These are phyloP conservation scores for Drosophila murphyi DNA, from an alignment of 1,140 invertebrate species.

Conservation along the genomic window DNA sequence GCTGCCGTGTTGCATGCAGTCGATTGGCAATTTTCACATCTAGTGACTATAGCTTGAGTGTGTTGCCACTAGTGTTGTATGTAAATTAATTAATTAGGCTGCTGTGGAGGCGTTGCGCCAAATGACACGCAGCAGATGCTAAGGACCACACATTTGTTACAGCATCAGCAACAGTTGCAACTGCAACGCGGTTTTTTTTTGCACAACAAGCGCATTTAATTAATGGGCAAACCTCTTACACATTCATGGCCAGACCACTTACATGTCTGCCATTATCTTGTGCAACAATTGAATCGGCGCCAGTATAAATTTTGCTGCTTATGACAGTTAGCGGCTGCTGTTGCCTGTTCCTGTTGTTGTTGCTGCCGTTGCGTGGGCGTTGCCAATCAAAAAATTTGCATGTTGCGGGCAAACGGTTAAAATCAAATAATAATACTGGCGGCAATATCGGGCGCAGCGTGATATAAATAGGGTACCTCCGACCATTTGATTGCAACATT, in stretches of 20 bases:
- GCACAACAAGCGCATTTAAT: constrained; percentile 68
- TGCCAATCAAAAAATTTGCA: constrained; percentile 79
- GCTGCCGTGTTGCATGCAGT: constrained; percentile 50
- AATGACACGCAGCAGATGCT: constrained; percentile 38
- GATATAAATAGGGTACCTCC: constrained; percentile 43
- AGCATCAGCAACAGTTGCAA: constrained; percentile 18
- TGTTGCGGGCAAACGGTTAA: constrained; percentile 68
- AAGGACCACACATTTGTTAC: constrained; percentile 57
- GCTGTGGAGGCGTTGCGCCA: constrained; percentile 52
- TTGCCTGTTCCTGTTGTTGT: constrained; percentile 6
- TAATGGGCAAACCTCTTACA: constrained; percentile 71
- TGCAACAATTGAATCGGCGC: constrained; percentile 65
- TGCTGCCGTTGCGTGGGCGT: constrained; percentile 65
- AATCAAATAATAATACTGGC: constrained; percentile 65
- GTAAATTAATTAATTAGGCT: constrained; percentile 80
- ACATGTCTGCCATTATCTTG: constrained; percentile 38
- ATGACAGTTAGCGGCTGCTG: constrained; percentile 59
- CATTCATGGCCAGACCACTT: constrained; percentile 53
- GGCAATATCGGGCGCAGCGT: constrained; percentile 35
- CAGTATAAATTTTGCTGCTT: constrained; percentile 60
- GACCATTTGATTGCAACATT: constrained; percentile 53
- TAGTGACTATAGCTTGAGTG: constrained; percentile 9
- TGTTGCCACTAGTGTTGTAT: constrained; percentile 38
- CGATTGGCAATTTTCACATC: constrained; percentile 62
- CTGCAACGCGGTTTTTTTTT: constrained; percentile 20